Base-by-base conservation (phyloP, 2,888 invertebrate genomes). In the Apotomis capreana region DNA sequence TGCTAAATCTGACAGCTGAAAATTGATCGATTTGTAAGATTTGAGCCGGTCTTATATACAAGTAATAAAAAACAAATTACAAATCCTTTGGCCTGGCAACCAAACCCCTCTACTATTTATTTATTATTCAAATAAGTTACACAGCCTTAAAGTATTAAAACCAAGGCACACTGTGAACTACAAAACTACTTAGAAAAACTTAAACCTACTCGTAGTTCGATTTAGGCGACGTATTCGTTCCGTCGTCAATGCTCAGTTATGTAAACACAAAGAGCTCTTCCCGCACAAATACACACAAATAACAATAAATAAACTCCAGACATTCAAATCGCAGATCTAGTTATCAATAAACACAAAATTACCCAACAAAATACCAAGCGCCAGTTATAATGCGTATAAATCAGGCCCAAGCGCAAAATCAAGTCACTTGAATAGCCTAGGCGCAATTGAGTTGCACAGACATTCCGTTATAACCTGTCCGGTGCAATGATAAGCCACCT, bases 401-500 rank as follows among this genome's bases (percentile, higher is more conserved):
- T 36, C 54, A 55, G 58, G 61, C 72, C 58, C 59, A 71, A 68
- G 54, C 46, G 68, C 68, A 51, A 72, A 72, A 58, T 72, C 72
- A 63, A 72, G 62, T 61, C 60, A 49, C 65, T 69, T 73, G 69
- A 61, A 68, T 59, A 68, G 71, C 67, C 55, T 59, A 72, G 68
- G 59, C 62, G 65, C 62, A 63, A 72, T 72, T 72, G 63, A 72
- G 72, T 67, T 70, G 70, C 72, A 72, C 65, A 61, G 68, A 74
- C 73, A 74, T 74, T 70, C 70, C 67, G 67, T 67, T 49, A 57
- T 67, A 74, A 74, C 70, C 74, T 68, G 74, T 61, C 70, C 70
- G 15, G 55, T 63, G 70, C 69, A 73, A 73, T 73, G 73, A 73
- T 73, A 73, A 73, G 64, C 71, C 85, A 55, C 55, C 62, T 57